Percentiles rank a stretch among this genome's conserved stretches.
Evolutionary conservation across 2,888 invertebrate species (phyloP).

Genomic region (Beris morrisii): DNA sequence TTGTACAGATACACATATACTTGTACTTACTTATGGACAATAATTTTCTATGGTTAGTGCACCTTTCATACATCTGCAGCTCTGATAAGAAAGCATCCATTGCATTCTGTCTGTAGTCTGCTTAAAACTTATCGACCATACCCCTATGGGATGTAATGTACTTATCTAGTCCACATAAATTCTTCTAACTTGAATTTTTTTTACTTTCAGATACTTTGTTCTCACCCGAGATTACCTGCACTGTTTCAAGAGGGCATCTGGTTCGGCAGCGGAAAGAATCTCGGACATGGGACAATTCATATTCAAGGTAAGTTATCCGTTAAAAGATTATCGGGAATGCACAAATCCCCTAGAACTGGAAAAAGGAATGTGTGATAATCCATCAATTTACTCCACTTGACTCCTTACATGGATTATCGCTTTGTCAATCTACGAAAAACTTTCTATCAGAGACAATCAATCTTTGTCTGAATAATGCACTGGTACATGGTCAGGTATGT

Average conservation of each 20-base stretch:
- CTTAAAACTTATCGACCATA: too few relatives aligned
- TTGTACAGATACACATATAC: too few relatives aligned
- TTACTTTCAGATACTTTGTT: constrained; percentile 60
- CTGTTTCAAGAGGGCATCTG: constrained; percentile 66
- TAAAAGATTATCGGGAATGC: not conserved
- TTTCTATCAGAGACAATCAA: constrained; percentile 12
- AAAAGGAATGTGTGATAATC: not conserved
- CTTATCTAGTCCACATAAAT: too few relatives aligned
- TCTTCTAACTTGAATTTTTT: not conserved
- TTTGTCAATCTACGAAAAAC: constrained; percentile 9
- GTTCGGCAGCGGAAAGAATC: constrained; percentile 58
- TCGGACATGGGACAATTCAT: constrained; percentile 70
- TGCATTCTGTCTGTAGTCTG: too few relatives aligned
- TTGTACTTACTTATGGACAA: too few relatives aligned
- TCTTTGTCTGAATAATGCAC: constrained; percentile 1
- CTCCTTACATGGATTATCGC: constrained; percentile 14
- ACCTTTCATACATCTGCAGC: too few relatives aligned
- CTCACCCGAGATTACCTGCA: constrained; percentile 67
- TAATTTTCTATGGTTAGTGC: too few relatives aligned
- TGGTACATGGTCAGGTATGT: not conserved
- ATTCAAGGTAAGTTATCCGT: constrained; percentile 60
- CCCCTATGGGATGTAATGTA: too few relatives aligned
- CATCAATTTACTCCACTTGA: constrained; percentile 22
- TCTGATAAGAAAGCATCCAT: too few relatives aligned
- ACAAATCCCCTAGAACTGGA: not conserved